Evolutionary conservation across 2,113 vertebrate genomes (phyloP).

Genomic region (Alligator mississippiensis): DNA sequence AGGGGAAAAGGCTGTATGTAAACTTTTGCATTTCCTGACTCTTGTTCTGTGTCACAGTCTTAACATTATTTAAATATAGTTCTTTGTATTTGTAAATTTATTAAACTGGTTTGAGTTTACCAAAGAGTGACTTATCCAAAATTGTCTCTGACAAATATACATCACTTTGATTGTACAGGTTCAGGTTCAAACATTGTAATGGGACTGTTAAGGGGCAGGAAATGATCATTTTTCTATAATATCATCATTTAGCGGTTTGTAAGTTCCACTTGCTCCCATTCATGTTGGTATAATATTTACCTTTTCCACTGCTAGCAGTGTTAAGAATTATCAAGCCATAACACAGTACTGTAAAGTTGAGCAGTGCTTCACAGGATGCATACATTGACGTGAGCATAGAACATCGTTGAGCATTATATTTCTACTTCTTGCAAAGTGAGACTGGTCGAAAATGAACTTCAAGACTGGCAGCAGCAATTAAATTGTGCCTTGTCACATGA

Average conservation of each 20-base stretch:
- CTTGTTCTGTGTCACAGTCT: slow-evolving; percentile 72
- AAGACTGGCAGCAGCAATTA: slow-evolving; percentile 58
- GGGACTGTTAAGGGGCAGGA: slow-evolving; percentile 77
- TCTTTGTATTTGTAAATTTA: slow-evolving; percentile 75
- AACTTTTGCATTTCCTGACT: slow-evolving; percentile 65
- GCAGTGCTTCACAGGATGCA: slow-evolving; percentile 60
- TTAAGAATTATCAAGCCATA: slow-evolving; percentile 82
- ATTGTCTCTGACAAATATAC: slow-evolving; percentile 82
- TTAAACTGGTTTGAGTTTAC: slow-evolving; percentile 85
- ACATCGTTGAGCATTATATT: neutral
- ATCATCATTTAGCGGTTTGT: slow-evolving; percentile 27
- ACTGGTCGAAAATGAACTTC: slow-evolving; percentile 30
- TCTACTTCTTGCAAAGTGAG: neutral
- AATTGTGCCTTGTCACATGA: slow-evolving; percentile 79
- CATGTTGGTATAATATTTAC: slow-evolving; percentile 52
- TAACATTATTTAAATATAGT: slow-evolving; percentile 66
- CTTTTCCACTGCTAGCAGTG: slow-evolving; percentile 69
- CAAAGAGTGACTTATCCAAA: slow-evolving; percentile 89
- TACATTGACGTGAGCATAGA: neutral
- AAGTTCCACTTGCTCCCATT: slow-evolving; percentile 45
- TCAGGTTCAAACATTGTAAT: slow-evolving; percentile 76
- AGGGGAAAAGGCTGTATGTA: slow-evolving; percentile 42
- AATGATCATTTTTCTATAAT: slow-evolving; percentile 22
- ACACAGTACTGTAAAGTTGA: slow-evolving; percentile 73
- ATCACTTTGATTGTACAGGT: slow-evolving; percentile 81